Conservation (phyloP, 2,888 invertebrate species). For the Melanostoma mellinum region DNA sequence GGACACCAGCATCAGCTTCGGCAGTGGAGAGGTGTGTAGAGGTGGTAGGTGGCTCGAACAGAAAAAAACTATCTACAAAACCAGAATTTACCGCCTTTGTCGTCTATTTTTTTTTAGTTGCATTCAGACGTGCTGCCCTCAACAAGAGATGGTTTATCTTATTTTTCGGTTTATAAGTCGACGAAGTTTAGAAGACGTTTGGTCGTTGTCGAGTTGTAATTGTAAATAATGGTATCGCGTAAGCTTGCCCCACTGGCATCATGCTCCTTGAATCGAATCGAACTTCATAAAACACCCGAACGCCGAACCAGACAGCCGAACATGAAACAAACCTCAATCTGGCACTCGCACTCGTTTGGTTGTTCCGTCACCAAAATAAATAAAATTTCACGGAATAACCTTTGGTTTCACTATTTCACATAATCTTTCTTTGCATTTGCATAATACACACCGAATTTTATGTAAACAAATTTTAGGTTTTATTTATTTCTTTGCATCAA, state of each 20-base stretch:
- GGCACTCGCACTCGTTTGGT: conserved; percentile 7
- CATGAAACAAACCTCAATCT: conserved; percentile 37
- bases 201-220: conserved; percentile 26
- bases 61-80: conserved; percentile 52
- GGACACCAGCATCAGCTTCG: conserved; percentile 36
- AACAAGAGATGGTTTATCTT: conserved; percentile 37
- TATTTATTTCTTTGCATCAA: background rate
- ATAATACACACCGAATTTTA: conserved; percentile 45
- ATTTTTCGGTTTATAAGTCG: conserved; percentile 26
- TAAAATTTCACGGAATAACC: conserved; percentile 39
- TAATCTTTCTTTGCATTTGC: conserved; percentile 43
- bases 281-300: conserved; percentile 5
- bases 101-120: background rate
- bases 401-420: conserved; percentile 66
- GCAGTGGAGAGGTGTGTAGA: conserved; percentile 17
- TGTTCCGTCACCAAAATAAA: conserved; percentile 8
- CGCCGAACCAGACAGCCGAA: conserved; percentile 2
- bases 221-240: conserved; percentile 49
- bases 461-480: conserved; percentile 27
- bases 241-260: conserved; percentile 52
- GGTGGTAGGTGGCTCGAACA: conserved; percentile 16
- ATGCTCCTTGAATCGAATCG: conserved; percentile 37
- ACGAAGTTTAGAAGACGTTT: conserved; percentile 28
- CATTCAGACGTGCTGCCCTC: conserved; percentile 54
- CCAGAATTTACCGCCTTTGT: conserved; percentile 65